Percentiles rank a stretch among this genome's conserved stretches.
Evolutionary conservation across 2,797 vertebrate genomes (phyloP).

Genomic region (Amblyopsis hoosieri): DNA sequence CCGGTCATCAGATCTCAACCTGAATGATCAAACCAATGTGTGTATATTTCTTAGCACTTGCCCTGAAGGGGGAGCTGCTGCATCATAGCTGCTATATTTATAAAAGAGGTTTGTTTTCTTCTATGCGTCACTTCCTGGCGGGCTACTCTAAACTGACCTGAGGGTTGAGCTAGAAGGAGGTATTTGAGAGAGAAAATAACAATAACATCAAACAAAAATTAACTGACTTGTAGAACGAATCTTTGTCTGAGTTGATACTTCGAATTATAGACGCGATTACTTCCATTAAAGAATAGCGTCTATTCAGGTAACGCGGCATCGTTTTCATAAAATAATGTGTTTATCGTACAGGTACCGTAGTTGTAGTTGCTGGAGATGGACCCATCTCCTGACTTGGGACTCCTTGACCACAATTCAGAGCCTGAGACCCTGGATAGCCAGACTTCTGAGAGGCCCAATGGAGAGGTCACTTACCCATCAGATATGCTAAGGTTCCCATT

Average conservation of each 20-base stretch:
- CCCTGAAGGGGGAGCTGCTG: background rate
- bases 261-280: no score
- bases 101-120: background rate
- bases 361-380: slow-evolving; percentile 41
- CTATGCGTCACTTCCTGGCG: slow-evolving; percentile 51
- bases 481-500: slow-evolving; percentile 68
- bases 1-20: no score
- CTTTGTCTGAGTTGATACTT: no score
- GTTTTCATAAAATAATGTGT: background rate
- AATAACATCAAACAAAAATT: no score
- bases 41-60: no score
- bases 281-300: background rate
- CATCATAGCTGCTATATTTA: background rate
- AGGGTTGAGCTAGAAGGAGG: no score
- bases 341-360: background rate
- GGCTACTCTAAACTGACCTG: slow-evolving; percentile 2
- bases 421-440: slow-evolving; percentile 22
- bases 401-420: slow-evolving; percentile 34
- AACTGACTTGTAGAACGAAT: no score
- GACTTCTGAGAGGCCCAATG: slow-evolving; percentile 13
- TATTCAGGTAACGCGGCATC: background rate
- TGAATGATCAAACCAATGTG: no score
- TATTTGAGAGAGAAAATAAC: no score
- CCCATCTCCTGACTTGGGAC: slow-evolving; percentile 14
- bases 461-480: slow-evolving; percentile 30